phyloP scores from a whole-genome alignment of 2,113 vertebrate species.

The Nycticebus coucang region DNA sequence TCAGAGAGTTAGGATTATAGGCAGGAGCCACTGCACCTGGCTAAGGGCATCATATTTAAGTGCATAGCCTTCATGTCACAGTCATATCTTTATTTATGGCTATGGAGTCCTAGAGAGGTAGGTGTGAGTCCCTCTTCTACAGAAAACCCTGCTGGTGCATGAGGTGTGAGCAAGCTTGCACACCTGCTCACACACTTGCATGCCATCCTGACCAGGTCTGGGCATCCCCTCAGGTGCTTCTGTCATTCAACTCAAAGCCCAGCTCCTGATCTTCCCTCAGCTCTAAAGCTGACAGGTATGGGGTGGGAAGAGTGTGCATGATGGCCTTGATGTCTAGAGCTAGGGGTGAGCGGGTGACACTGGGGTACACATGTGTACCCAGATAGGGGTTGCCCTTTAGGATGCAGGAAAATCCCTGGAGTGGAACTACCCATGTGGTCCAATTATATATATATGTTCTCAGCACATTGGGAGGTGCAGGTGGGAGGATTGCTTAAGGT shows the following conservation, averaged over 20 bases:
- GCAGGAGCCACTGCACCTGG: too few relatives aligned
- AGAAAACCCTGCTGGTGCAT: not conserved
- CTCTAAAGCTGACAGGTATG: not conserved
- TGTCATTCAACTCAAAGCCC: not conserved
- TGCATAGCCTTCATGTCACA: rapidly evolving
- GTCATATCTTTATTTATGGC: not conserved
- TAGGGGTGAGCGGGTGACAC: not conserved
- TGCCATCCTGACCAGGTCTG: not conserved
- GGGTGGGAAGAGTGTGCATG: not conserved
- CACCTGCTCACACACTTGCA: rapidly evolving
- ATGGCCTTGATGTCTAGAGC: not conserved
- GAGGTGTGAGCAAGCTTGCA: not conserved
- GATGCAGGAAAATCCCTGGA: not conserved
- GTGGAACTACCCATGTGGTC: not conserved
- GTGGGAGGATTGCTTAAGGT: too few relatives aligned
- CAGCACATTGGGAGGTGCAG: not conserved
- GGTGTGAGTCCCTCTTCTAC: not conserved
- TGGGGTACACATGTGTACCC: not conserved
- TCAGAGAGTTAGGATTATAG: too few relatives aligned
- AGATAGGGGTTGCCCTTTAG: not conserved
- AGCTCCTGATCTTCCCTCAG: not conserved
- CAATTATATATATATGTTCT: not conserved
- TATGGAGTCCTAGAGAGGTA: not conserved
- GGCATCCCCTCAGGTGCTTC: not conserved
- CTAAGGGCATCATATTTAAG: too few relatives aligned